These are phyloP conservation scores for Ptilonorhynchus violaceus DNA, from an alignment of 2,113 vertebrate genomes.

Conservation along the genomic window DNA sequence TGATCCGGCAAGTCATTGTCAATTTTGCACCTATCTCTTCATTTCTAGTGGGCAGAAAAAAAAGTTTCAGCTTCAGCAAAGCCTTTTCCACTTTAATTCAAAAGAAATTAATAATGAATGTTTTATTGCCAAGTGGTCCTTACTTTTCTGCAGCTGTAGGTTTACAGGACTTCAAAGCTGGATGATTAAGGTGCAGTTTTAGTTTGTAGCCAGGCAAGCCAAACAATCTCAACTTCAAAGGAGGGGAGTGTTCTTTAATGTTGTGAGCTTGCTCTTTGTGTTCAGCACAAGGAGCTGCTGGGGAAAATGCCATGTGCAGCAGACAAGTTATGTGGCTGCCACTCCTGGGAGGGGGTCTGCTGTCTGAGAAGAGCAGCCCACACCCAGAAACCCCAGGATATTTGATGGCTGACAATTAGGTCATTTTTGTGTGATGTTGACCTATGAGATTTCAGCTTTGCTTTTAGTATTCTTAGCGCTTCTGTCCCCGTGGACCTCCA, in stretches of 20 bases:
- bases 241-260: conserved; percentile 2
- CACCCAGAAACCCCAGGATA: not conserved
- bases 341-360: not conserved
- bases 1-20: not conserved
- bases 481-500: not conserved
- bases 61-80: not conserved
- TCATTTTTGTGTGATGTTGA: rapidly evolving
- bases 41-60: not conserved
- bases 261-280: not conserved
- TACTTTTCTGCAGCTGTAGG: not conserved
- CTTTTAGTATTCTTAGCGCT: not conserved
- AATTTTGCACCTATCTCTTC: not conserved
- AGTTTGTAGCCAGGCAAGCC: conserved; percentile 1
- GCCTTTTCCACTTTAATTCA: not conserved
- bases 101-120: not conserved
- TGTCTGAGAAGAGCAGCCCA: not conserved
- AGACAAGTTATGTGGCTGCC: conserved; percentile 8
- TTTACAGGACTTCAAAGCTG: conserved; percentile 42
- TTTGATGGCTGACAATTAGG: not conserved
- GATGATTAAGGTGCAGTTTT: conserved; percentile 20
- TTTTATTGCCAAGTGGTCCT: conserved; percentile 3
- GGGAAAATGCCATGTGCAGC: not conserved
- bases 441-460: not conserved
- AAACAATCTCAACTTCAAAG: conserved; percentile 36
- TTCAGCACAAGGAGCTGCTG: not conserved